Evolutionary conservation across 2,888 invertebrate species (phyloP), one percentile per base, ranked within the genome.

Genomic region (Heliconius ethilla): DNA sequence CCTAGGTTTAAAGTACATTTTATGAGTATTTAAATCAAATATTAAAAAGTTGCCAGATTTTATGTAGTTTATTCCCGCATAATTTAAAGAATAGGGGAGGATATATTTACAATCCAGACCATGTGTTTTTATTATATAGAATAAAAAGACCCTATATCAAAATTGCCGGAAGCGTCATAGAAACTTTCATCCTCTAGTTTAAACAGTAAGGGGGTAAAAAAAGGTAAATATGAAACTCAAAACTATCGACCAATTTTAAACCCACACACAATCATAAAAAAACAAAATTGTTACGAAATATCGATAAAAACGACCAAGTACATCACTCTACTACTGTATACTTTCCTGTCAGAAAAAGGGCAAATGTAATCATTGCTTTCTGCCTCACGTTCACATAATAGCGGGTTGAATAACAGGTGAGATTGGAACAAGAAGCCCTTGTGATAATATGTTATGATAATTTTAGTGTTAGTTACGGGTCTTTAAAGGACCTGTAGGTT

Each of bases 331-430:
- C 4, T n/a, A 25, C 59, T 25, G 72, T 72, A 59, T 59, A 72
- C 55, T 33, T 72, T 59, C 40, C 15, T 33, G 59, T 59, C 27
- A 40, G 40, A 55, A 70, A 63, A 70, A 73, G 55, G 22, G 45
- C 22, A 65, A 75, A 75, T 70, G 51, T 77, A 72, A 63, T 51
- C 62, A 65, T 65, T 45, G 37, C 63, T 72, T 76, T 45, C n/a
- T 72, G 59, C 55, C 72, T 72, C 72, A 72, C 72, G 59, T 72
- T 72, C 33, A 37, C 29, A 51, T 75, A 45, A 65, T 66, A n/a
- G 45, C 40, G 25, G 72, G 55, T 55, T 72, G 22, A 29, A 69
- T 69, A n/a, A 29, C 72, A 37, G 59, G 22, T 59, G 33, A 72
- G 72, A 72, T 59, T 72, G 59, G 55, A 70, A 55, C n/a, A 55